These are phyloP conservation scores for Bombus superbus DNA, from an alignment of 1,140 invertebrate species.

Conservation along the genomic window DNA sequence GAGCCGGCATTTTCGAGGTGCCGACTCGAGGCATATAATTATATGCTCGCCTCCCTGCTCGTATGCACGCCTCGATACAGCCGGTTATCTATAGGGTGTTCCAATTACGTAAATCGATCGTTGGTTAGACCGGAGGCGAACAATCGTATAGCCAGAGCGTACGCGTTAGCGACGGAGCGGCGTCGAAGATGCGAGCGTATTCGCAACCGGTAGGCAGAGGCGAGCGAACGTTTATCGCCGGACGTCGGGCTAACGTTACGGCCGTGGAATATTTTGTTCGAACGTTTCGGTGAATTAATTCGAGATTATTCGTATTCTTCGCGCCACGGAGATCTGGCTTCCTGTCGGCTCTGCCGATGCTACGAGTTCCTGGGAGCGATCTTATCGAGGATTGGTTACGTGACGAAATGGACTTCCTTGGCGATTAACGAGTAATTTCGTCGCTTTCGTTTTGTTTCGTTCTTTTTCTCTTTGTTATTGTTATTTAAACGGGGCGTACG, in stretches of 20 bases:
- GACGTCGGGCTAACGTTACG: not conserved
- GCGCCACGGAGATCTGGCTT: not conserved
- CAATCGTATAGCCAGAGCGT: not conserved
- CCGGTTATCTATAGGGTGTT: slow-evolving; percentile 68
- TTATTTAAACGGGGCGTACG: too few relatives aligned
- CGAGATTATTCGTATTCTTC: slow-evolving; percentile 22
- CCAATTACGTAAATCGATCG: slow-evolving; percentile 29
- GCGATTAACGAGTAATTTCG: not conserved
- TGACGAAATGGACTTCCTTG: not conserved
- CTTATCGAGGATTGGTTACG: slow-evolving; percentile 9
- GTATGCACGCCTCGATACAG: slow-evolving; percentile 63
- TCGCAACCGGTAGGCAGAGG: too few relatives aligned
- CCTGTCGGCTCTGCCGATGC: not conserved
- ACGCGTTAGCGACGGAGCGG: too few relatives aligned
- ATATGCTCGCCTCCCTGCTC: slow-evolving; percentile 69
- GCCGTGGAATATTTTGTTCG: not conserved
- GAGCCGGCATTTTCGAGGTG: slow-evolving; percentile 74
- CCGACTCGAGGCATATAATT: slow-evolving; percentile 75
- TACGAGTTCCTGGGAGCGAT: not conserved
- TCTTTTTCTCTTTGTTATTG: too few relatives aligned
- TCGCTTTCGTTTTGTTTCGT: too few relatives aligned
- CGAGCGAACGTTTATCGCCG: not conserved
- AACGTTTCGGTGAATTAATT: slow-evolving; percentile 11
- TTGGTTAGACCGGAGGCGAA: not conserved
- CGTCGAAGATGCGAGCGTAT: too few relatives aligned